Evolutionary conservation across 2,888 invertebrate genomes (phyloP).

Genomic region (Heliconius aoede): DNA sequence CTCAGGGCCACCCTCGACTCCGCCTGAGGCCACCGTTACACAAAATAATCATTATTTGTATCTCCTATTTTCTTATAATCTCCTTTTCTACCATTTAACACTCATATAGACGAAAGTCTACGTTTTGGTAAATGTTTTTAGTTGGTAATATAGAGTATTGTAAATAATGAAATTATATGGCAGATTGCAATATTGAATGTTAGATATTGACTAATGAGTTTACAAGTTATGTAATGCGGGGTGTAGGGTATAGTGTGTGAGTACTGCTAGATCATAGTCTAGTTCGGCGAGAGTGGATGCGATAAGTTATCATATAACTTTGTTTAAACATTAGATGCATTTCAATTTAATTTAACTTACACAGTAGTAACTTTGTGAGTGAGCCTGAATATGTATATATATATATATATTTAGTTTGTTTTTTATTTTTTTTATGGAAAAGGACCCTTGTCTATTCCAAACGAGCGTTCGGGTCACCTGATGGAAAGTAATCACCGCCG

Average conservation of each 20-base stretch:
- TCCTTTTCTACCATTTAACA: conserved; percentile 16
- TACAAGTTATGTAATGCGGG: conserved; percentile 32
- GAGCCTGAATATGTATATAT: no score
- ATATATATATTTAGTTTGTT: no score
- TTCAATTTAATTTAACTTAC: background rate
- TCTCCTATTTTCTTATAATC: conserved; percentile 26
- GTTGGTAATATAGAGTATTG: conserved; percentile 31
- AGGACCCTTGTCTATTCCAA: no score
- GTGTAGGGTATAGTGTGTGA: conserved; percentile 24
- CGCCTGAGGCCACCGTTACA: conserved; percentile 42
- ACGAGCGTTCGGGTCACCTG: no score
- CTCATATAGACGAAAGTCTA: conserved; percentile 17
- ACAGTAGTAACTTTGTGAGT: background rate
- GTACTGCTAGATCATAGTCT: conserved; percentile 9
- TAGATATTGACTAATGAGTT: conserved; percentile 40
- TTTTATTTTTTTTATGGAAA: no score
- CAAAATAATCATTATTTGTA: conserved; percentile 13
- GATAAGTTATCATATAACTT: conserved; percentile 18
- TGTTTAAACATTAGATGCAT: conserved; percentile 3
- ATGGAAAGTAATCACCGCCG: no score
- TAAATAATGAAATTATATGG: conserved; percentile 45
- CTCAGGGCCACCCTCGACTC: conserved; percentile 56
- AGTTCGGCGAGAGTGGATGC: background rate
- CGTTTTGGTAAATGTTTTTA: conserved; percentile 31
- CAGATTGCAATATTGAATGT: conserved; percentile 43